Conservation (phyloP, 2,888 invertebrate species). For the Trichogramma dendrolimi region DNA sequence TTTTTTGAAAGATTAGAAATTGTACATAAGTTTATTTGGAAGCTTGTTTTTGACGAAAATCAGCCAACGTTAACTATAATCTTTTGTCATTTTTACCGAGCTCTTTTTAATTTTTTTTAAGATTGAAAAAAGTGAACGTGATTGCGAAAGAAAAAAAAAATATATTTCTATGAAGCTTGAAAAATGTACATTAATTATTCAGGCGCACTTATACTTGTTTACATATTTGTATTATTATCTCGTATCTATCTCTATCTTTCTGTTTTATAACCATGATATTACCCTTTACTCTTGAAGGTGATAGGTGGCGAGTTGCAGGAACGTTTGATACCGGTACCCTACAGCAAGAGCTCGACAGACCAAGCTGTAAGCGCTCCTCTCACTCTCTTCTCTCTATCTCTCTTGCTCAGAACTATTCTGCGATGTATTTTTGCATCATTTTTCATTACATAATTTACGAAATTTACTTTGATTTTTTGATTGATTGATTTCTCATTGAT, state of each 20-base stretch:
- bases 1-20: no score
- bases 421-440: conserved; percentile 25
- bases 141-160: no score
- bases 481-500: conserved; percentile 2
- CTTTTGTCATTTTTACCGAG: not conserved
- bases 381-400: conserved; percentile 56
- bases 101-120: not conserved
- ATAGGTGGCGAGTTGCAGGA: conserved; percentile 99
- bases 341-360: conserved; percentile 99
- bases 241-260: conserved; percentile 18
- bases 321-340: conserved; percentile 99
- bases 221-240: conserved; percentile 11
- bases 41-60: no score
- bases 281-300: conserved; percentile 94
- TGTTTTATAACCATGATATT: conserved; percentile 66
- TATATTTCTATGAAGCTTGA: no score
- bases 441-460: not conserved
- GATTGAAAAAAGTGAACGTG: no score
- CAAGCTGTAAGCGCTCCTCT: conserved; percentile 91
- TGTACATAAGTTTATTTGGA: no score
- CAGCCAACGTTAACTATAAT: no score
- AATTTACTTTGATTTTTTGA: conserved; percentile 1
- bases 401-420: conserved; percentile 39
- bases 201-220: not conserved
- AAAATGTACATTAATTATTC: no score